phyloP scores from a whole-genome alignment of 2,888 invertebrate species.

The Papilio elwesi region DNA sequence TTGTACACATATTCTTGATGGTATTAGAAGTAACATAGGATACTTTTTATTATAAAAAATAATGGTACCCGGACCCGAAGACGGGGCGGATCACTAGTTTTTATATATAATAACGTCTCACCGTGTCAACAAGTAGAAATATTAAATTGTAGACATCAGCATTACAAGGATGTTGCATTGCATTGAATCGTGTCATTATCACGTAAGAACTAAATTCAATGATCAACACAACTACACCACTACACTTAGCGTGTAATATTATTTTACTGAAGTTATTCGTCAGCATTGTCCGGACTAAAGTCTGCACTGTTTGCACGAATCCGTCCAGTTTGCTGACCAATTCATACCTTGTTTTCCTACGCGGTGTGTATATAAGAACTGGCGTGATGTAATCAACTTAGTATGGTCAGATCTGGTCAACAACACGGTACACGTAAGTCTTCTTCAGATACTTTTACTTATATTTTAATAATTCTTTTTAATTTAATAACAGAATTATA shows the following conservation, averaged over 20 bases:
- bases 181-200: conserved; percentile 42
- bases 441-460: background rate
- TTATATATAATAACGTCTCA: background rate
- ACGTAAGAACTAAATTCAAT: conserved; percentile 36
- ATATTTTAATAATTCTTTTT: background rate
- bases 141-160: background rate
- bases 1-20: too few relatives aligned
- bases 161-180: conserved; percentile 31
- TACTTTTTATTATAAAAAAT: too few relatives aligned
- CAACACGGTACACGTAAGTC: conserved; percentile 52
- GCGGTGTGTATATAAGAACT: conserved; percentile 67
- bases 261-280: conserved; percentile 49
- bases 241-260: conserved; percentile 32
- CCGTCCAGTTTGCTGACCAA: conserved; percentile 45
- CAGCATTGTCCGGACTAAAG: conserved; percentile 51
- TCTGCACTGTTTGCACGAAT: conserved; percentile 42
- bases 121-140: background rate
- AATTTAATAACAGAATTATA: background rate
- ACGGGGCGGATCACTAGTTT: too few relatives aligned
- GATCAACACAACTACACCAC: conserved; percentile 11
- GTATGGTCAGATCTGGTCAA: conserved; percentile 52
- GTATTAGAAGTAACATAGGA: too few relatives aligned
- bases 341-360: conserved; percentile 56
- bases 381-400: conserved; percentile 53
- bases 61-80: too few relatives aligned